Conservation (phyloP, 2,113 vertebrate genomes). For the Xenopus borealis region DNA sequence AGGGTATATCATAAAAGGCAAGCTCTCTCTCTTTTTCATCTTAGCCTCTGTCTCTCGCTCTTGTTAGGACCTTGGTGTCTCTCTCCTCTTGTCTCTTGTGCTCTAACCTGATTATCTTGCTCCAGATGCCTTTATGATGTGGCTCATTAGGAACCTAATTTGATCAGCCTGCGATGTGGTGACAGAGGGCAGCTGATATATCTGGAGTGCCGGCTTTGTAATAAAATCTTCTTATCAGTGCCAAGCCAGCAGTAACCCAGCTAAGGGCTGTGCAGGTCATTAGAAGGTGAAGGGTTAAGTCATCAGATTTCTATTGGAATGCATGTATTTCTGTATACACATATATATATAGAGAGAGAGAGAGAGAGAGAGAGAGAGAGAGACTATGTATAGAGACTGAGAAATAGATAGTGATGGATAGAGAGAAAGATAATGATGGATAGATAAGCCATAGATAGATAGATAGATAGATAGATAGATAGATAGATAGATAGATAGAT, state of each 20-base stretch:
- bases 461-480: no score
- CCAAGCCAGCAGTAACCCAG: neutral
- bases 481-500: no score
- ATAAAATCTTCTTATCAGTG: neutral
- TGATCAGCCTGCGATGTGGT: conserved; percentile 41
- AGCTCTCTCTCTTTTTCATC: no score
- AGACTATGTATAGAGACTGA: no score
- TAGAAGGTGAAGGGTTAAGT: neutral
- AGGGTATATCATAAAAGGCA: no score
- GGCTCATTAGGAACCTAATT: conserved; percentile 42
- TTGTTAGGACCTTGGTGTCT: conserved; percentile 39
- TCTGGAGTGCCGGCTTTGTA: conserved; percentile 15
- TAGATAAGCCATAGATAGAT: no score
- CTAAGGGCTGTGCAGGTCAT: neutral
- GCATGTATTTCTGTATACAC: neutral
- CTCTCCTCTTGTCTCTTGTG: conserved; percentile 21
- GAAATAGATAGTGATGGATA: no score
- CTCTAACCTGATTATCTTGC: conserved; percentile 41
- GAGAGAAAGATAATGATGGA: no score
- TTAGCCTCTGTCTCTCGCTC: no score
- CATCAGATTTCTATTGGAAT: neutral
- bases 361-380: no score
- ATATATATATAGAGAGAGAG: no score
- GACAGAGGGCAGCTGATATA: conserved; percentile 32
- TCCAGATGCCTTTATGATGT: conserved; percentile 45